Percentiles rank a stretch among this genome's conserved stretches.
These are phyloP conservation scores for Phycodurus eques DNA, from an alignment of 2,113 vertebrate genomes.

Conservation along the genomic window DNA sequence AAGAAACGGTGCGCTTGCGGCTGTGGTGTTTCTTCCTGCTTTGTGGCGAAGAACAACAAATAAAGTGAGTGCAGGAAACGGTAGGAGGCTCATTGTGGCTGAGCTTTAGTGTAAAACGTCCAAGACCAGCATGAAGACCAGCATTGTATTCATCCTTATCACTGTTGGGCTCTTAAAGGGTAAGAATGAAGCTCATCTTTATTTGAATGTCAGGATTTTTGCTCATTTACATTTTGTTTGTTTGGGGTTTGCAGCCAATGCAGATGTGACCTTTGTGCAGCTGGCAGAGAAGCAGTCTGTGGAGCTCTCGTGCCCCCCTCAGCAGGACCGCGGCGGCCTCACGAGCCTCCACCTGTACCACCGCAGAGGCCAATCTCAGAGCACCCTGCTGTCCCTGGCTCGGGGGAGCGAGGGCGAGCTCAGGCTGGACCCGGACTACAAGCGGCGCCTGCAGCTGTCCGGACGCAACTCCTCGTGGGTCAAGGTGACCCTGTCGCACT, in stretches of 20 bases:
- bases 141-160: not conserved
- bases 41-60: slow-evolving; percentile 35
- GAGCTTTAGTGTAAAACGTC: not conserved
- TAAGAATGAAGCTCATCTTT: not conserved
- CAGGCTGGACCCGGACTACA: slow-evolving; percentile 12
- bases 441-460: slow-evolving; percentile 37
- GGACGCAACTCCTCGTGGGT: slow-evolving; percentile 31
- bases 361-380: slow-evolving; percentile 42
- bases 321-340: slow-evolving; percentile 11
- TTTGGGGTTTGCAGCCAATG: slow-evolving; percentile 20
- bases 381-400: slow-evolving; percentile 52
- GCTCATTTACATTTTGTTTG: not conserved
- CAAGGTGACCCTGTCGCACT: slow-evolving; percentile 47
- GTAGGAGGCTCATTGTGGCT: slow-evolving; percentile 11
- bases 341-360: slow-evolving; percentile 51
- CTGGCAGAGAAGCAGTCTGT: slow-evolving; percentile 38
- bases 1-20: not conserved
- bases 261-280: slow-evolving; percentile 42
- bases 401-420: not conserved
- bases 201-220: not conserved
- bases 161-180: not conserved
- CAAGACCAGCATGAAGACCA: not conserved
- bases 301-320: slow-evolving; percentile 43
- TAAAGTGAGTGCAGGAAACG: slow-evolving; percentile 19
- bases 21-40: slow-evolving; percentile 52